These are phyloP conservation scores for Acrobasis suavella DNA, from an alignment of 2,888 invertebrate genomes.

Conservation along the genomic window DNA sequence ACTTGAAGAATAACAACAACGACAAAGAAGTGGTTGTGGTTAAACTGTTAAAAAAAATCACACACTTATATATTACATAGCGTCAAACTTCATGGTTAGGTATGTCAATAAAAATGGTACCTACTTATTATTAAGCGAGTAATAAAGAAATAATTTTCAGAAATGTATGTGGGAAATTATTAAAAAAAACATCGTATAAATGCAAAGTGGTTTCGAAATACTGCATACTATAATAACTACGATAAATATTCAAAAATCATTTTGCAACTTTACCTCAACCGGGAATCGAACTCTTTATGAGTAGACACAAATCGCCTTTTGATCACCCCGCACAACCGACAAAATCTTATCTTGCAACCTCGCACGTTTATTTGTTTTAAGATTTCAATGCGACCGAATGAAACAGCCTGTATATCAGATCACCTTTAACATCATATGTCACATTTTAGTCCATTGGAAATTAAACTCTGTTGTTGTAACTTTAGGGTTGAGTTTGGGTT, in stretches of 20 bases:
- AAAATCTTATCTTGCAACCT: constrained; percentile 70
- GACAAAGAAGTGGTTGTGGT: too few species aligned
- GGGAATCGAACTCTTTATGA: constrained; percentile 28
- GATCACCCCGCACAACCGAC: constrained; percentile 64
- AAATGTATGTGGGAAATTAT: too few species aligned
- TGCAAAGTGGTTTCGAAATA: too few species aligned
- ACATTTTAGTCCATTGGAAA: constrained; percentile 22
- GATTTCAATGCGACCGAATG: constrained; percentile 77
- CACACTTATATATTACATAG: too few species aligned
- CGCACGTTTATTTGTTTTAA: constrained; percentile 80
- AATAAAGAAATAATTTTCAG: too few species aligned
- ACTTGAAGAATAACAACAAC: too few species aligned
- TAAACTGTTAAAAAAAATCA: too few species aligned
- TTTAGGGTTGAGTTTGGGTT: constrained; percentile 37
- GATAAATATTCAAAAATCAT: background rate
- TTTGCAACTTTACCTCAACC: constrained; percentile 10
- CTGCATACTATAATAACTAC: too few species aligned
- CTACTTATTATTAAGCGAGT: too few species aligned
- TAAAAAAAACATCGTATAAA: too few species aligned
- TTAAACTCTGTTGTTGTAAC: rapidly evolving
- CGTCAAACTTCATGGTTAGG: too few species aligned
- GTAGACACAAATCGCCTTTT: constrained; percentile 57
- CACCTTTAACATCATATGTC: constrained; percentile 45
- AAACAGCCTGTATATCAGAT: constrained; percentile 66
- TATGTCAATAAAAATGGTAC: too few species aligned